Evolutionary conservation across 2,888 invertebrate species (phyloP).

Genomic region (Nomada ruficornis): DNA sequence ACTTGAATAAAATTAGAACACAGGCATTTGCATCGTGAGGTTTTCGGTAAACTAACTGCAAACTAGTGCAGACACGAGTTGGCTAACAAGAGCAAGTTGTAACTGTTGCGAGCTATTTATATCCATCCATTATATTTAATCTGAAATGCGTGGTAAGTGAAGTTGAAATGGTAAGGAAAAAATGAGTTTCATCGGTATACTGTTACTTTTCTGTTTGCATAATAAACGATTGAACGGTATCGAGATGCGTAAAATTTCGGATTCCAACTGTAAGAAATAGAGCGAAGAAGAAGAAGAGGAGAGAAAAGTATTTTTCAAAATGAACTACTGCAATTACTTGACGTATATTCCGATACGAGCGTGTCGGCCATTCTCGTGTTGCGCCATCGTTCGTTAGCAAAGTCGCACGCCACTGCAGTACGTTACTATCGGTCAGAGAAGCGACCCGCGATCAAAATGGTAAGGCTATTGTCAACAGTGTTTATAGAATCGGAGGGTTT

Average conservation of each 20-base stretch:
- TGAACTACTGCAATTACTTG: neutral
- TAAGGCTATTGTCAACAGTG: too few species aligned
- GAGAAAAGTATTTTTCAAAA: slow-evolving; percentile 9
- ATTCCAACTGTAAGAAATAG: neutral
- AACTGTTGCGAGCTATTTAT: slow-evolving; percentile 43
- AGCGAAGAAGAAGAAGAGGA: neutral
- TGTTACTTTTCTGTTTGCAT: neutral
- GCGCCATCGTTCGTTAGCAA: slow-evolving; percentile 52
- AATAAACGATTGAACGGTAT: neutral
- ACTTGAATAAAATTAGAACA: slow-evolving; percentile 33
- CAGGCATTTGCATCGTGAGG: slow-evolving; percentile 28
- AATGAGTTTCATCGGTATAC: neutral
- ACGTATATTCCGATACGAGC: slow-evolving; percentile 64
- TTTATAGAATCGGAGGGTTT: too few species aligned
- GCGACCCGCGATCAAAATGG: neutral
- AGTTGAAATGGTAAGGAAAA: neutral
- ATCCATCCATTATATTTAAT: slow-evolving; percentile 45
- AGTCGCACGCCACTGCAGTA: slow-evolving; percentile 13
- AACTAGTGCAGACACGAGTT: neutral
- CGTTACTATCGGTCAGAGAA: slow-evolving; percentile 37
- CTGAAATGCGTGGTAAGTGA: slow-evolving; percentile 29
- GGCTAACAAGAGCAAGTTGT: slow-evolving; percentile 17
- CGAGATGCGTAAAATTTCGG: neutral
- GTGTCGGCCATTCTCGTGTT: slow-evolving; percentile 41
- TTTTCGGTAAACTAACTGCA: slow-evolving; percentile 15